Evolutionary conservation across 2,888 invertebrate genomes (phyloP).

Genomic region (Leptinotarsa peninsularis): DNA sequence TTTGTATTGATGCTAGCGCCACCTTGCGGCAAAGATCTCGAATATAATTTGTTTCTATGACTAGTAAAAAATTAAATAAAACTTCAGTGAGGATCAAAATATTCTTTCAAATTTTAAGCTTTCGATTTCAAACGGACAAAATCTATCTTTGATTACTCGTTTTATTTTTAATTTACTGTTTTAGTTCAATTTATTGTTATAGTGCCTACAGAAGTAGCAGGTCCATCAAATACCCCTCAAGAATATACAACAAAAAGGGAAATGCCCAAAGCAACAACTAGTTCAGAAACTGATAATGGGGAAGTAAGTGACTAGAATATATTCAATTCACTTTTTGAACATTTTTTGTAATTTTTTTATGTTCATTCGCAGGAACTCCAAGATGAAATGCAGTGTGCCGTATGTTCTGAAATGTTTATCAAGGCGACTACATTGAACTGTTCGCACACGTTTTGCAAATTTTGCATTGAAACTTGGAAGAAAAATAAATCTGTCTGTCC

Average conservation of each 20-base stretch:
- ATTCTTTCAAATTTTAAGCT: too few relatives aligned
- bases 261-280: not conserved
- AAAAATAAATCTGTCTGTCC: constrained; percentile 79
- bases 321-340: too few relatives aligned
- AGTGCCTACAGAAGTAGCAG: not conserved
- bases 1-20: too few relatives aligned
- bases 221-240: constrained; percentile 4
- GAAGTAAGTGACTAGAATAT: not conserved
- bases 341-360: not conserved
- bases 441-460: constrained; percentile 80
- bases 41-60: too few relatives aligned
- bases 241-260: not conserved
- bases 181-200: not conserved
- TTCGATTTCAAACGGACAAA: too few relatives aligned
- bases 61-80: too few relatives aligned
- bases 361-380: constrained; percentile 66
- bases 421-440: constrained; percentile 78
- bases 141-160: not conserved
- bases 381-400: constrained; percentile 79
- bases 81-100: too few relatives aligned
- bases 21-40: too few relatives aligned
- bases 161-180: not conserved
- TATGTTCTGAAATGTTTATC: constrained; percentile 81
- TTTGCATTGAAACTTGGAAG: constrained; percentile 79
- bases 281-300: not conserved